A percentile compares a stretch with the other conserved stretches of the same genome.
Conservation (phyloP, 2,888 invertebrate species). For the Zaprionus lineosus region DNA sequence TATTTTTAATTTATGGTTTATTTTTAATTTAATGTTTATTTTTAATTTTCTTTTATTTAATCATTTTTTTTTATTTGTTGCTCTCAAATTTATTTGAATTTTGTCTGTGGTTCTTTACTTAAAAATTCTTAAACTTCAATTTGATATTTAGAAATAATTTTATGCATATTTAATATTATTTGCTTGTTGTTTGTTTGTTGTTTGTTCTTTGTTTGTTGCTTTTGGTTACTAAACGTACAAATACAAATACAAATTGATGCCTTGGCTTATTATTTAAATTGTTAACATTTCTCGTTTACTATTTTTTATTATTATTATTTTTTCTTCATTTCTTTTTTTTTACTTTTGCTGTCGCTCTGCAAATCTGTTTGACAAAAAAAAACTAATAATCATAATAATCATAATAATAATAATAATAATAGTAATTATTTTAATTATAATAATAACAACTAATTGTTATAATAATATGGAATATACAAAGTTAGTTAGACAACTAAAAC, state of each 20-base stretch:
- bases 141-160: conserved; percentile 23
- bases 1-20: background rate
- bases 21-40: too few species aligned
- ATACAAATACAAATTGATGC: conserved; percentile 39
- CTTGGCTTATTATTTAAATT: conserved; percentile 35
- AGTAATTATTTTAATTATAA: conserved; percentile 29
- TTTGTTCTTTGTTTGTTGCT: conserved; percentile 9
- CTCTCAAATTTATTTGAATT: too few species aligned
- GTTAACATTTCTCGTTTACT: conserved; percentile 53
- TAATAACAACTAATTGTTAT: conserved; percentile 42
- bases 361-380: conserved; percentile 21
- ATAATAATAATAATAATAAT: conserved; percentile 22
- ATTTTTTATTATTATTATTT: conserved; percentile 2
- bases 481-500: conserved; percentile 30
- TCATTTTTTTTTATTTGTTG: too few species aligned
- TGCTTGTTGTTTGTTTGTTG: conserved; percentile 11
- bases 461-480: conserved; percentile 57
- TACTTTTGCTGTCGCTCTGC: conserved; percentile 12
- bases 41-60: too few species aligned
- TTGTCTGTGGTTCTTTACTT: too few species aligned
- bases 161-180: too few species aligned
- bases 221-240: conserved; percentile 29
- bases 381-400: conserved; percentile 35
- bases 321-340: background rate
- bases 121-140: too few species aligned